phyloP scores from a whole-genome alignment of 1,140 invertebrate species.

The Danaus plexippus region DNA sequence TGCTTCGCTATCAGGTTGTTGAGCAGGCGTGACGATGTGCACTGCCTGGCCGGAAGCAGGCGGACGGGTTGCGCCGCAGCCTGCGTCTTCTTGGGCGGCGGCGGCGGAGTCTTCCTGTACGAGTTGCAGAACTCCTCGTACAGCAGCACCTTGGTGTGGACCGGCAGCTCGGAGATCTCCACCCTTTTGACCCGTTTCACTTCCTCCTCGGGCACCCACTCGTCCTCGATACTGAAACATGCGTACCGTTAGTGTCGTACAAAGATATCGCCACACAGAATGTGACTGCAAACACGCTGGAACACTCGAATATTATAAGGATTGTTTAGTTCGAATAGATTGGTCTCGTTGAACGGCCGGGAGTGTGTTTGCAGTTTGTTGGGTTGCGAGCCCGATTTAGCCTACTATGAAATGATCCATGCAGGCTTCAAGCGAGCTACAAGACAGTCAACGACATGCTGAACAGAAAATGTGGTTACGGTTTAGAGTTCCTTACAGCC shows the following conservation, averaged over 20 bases:
- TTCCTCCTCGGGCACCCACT: constrained; percentile 58
- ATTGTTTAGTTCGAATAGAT: constrained; percentile 1
- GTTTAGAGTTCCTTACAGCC: constrained; percentile 3
- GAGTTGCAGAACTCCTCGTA: constrained; percentile 56
- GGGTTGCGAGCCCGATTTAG: constrained; percentile 48
- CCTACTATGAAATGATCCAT: constrained; percentile 8
- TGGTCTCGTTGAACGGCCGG: constrained; percentile 4
- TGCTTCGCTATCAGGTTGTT: constrained; percentile 49
- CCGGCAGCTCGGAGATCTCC: constrained; percentile 46
- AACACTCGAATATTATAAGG: constrained; percentile 3
- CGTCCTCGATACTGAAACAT: constrained; percentile 56
- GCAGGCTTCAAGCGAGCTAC: constrained; percentile 15
- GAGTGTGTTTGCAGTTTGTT: constrained; percentile 57
- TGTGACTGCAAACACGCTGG: constrained; percentile 54
- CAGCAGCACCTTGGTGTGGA: constrained; percentile 45
- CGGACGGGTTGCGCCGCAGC: constrained; percentile 17
- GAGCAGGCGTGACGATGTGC: constrained; percentile 42
- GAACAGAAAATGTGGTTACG: neutral
- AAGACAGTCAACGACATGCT: neutral
- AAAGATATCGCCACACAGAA: constrained; percentile 46
- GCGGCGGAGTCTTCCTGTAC: constrained; percentile 31
- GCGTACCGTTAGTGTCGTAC: neutral
- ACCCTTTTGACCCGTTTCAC: constrained; percentile 47
- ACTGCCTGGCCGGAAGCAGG: constrained; percentile 31
- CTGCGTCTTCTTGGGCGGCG: constrained; percentile 25